Evolutionary conservation across 37 sponge, comb jelly and placozoan genomes (phyloP).

Genomic region (Tethya wilhelma): DNA sequence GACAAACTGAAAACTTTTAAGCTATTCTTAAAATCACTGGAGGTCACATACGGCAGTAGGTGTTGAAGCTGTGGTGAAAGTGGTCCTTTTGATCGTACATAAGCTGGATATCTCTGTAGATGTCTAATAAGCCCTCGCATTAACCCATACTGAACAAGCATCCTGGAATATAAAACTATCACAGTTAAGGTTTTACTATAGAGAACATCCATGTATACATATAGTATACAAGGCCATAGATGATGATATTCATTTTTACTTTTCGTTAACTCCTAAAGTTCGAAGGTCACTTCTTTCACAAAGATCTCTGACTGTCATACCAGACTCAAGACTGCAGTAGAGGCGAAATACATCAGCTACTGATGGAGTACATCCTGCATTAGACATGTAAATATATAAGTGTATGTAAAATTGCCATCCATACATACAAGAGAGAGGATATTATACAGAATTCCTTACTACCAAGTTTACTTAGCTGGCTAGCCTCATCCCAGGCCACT

Average conservation of each 20-base stretch:
- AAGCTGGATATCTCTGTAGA: slow-evolving; percentile 79
- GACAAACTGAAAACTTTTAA: neutral
- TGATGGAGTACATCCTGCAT: slow-evolving; percentile 42
- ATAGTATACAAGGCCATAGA: neutral
- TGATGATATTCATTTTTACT: slow-evolving; percentile 32
- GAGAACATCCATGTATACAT: neutral
- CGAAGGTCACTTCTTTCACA: slow-evolving; percentile 62
- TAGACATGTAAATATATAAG: too few relatives aligned
- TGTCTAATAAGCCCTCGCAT: slow-evolving; percentile 68
- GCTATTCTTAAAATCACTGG: neutral
- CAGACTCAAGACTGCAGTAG: slow-evolving; percentile 78
- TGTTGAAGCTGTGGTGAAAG: neutral
- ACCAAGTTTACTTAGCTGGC: too few relatives aligned
- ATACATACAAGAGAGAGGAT: too few relatives aligned
- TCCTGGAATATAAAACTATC: slow-evolving; percentile 20
- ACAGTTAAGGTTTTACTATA: neutral
- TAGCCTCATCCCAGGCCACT: too few relatives aligned
- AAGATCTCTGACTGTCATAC: slow-evolving; percentile 78
- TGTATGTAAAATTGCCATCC: too few relatives aligned
- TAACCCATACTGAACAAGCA: slow-evolving; percentile 78
- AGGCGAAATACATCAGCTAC: slow-evolving; percentile 70
- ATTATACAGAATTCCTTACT: too few relatives aligned
- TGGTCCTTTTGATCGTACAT: neutral
- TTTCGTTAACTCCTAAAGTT: slow-evolving; percentile 64
- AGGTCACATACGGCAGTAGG: neutral